phyloP scores from a whole-genome alignment of 2,113 vertebrate species.

The Cyanocitta stelleri region DNA sequence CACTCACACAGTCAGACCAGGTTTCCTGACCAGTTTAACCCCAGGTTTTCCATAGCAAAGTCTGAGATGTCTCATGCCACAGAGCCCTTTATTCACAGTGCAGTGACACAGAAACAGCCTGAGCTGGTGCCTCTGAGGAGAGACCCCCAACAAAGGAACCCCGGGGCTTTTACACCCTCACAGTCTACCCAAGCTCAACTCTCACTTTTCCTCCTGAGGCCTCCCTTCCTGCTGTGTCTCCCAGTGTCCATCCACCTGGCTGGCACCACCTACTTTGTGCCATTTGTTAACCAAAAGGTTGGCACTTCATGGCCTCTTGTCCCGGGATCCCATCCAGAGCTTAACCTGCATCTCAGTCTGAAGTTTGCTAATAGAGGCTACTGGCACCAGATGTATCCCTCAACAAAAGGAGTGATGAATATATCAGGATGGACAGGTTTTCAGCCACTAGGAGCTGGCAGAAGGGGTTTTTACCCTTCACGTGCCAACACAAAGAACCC shows the following conservation, averaged over 20 bases:
- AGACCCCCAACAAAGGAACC: not conserved
- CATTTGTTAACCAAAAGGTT: not conserved
- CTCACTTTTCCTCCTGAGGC: not conserved
- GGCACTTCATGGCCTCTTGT: no score
- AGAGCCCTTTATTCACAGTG: not conserved
- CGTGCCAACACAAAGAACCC: no score
- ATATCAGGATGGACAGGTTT: not conserved
- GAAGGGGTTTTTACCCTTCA: no score
- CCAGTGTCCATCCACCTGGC: not conserved
- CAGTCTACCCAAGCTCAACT: rapidly evolving
- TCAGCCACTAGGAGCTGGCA: no score
- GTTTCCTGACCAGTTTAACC: rapidly evolving
- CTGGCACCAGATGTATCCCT: not conserved
- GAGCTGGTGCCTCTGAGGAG: rapidly evolving
- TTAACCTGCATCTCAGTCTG: not conserved
- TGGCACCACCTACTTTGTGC: not conserved
- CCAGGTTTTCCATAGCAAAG: not conserved
- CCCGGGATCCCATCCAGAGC: not conserved
- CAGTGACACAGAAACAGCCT: not conserved
- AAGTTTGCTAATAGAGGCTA: not conserved
- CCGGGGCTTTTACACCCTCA: not conserved
- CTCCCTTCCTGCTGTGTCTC: not conserved
- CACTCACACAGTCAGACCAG: not conserved
- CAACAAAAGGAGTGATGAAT: not conserved
- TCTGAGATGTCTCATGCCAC: not conserved